Percentiles rank a stretch among this genome's conserved stretches.
phyloP scores from a whole-genome alignment of 2,797 vertebrate genomes.

The Sebastes matsubarae region DNA sequence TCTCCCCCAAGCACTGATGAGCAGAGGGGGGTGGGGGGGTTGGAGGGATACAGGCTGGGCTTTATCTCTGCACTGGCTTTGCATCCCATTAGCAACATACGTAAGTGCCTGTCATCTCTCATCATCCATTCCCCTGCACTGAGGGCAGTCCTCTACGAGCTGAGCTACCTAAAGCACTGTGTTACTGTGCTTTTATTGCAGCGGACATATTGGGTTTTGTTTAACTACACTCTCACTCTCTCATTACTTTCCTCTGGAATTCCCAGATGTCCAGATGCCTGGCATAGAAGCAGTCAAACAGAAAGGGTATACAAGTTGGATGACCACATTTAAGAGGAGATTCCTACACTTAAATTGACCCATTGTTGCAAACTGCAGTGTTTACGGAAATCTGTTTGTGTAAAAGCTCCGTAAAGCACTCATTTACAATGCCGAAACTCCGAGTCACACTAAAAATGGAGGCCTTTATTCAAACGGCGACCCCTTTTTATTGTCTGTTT shows the following conservation, averaged over 20 bases:
- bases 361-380: constrained; percentile 26
- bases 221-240: constrained; percentile 37
- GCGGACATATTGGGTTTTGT: constrained; percentile 41
- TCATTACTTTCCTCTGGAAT: constrained; percentile 48
- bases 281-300: constrained; percentile 14
- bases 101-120: constrained; percentile 61
- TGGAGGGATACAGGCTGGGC: not conserved
- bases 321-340: constrained; percentile 7
- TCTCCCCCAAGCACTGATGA: constrained; percentile 48
- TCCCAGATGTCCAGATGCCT: constrained; percentile 32
- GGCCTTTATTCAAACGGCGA: constrained; percentile 57
- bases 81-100: constrained; percentile 60
- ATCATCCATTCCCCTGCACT: constrained; percentile 42
- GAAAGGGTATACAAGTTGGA: constrained; percentile 13
- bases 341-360: constrained; percentile 25
- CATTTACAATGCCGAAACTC: constrained; percentile 40
- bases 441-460: constrained; percentile 43
- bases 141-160: constrained; percentile 21
- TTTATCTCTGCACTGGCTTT: constrained; percentile 64
- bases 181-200: constrained; percentile 29
- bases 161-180: constrained; percentile 29
- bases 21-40: not conserved
- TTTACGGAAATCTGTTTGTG: constrained; percentile 51
- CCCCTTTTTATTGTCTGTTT: constrained; percentile 79
- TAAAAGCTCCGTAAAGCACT: constrained; percentile 55